A percentile compares a stretch with the other conserved stretches of the same genome.
phyloP scores from a whole-genome alignment of 2,113 vertebrate species.

The Microcebus griseorufus region DNA sequence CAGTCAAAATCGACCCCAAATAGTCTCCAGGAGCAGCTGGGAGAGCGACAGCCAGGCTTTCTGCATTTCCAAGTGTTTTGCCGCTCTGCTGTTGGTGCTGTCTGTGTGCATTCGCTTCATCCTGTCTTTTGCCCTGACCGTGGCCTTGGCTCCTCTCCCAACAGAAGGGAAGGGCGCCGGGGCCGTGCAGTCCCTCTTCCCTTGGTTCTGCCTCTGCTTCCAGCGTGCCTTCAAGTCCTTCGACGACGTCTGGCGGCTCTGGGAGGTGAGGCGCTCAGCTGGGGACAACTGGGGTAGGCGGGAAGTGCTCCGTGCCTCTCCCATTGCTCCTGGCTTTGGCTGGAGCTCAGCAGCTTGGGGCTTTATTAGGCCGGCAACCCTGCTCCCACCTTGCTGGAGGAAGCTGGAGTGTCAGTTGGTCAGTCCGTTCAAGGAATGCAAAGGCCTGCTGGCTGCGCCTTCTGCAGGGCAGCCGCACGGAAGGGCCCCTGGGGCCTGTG shows the following conservation, averaged over 20 bases:
- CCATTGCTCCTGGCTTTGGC: background rate
- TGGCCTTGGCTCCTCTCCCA: background rate
- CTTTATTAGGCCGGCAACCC: background rate
- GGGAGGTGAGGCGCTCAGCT: constrained; percentile 50
- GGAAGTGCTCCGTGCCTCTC: background rate
- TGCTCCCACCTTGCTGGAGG: background rate
- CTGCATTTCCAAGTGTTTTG: background rate
- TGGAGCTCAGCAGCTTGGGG: background rate
- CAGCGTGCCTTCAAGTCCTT: constrained; percentile 77
- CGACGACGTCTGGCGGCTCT: constrained; percentile 61
- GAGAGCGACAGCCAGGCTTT: background rate
- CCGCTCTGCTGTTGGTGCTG: rapidly evolving
- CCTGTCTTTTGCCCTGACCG: background rate
- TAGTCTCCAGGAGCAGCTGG: background rate
- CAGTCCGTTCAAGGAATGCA: background rate
- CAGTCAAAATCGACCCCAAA: background rate
- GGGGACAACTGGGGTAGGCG: background rate
- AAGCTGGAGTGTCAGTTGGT: background rate
- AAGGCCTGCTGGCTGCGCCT: background rate
- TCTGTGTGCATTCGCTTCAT: background rate
- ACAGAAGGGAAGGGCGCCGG: constrained; percentile 62
- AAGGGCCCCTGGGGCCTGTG: background rate
- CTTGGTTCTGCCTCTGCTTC: constrained; percentile 79
- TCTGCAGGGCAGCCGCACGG: background rate
- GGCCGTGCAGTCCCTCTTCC: constrained; percentile 62